Percentiles rank a stretch among this genome's conserved stretches.
Evolutionary conservation across 2,888 invertebrate genomes (phyloP).

Genomic region (Calameuta pallipes): DNA sequence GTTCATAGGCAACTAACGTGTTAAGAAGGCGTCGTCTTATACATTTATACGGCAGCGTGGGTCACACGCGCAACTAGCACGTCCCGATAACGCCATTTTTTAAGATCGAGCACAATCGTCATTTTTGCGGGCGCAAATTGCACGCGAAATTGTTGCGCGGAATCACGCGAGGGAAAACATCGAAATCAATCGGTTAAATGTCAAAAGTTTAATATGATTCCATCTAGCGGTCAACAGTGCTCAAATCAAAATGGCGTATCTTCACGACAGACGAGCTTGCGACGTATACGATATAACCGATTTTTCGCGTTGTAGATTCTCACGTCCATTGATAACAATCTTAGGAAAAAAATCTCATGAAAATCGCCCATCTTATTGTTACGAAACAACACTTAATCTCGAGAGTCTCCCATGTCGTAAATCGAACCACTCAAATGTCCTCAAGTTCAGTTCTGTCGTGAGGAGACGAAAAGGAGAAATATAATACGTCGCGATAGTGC

Average conservation of each 20-base stretch:
- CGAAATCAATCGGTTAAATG: background rate
- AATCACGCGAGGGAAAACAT: background rate
- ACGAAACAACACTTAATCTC: background rate
- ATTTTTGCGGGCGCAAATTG: background rate
- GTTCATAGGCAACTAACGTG: constrained; percentile 19
- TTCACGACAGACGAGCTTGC: background rate
- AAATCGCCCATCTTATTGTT: background rate
- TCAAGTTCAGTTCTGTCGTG: background rate
- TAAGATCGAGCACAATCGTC: background rate
- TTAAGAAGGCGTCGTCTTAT: background rate
- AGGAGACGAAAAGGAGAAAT: background rate
- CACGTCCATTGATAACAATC: background rate
- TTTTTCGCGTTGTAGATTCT: background rate
- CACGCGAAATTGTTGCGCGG: background rate
- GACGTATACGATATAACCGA: background rate
- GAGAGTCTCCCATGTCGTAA: background rate
- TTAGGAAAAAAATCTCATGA: background rate
- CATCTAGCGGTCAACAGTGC: background rate
- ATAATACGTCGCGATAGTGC: background rate
- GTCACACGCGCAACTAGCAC: background rate
- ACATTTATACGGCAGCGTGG: background rate
- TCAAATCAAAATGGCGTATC: background rate
- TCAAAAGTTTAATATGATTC: background rate
- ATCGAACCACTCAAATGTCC: background rate
- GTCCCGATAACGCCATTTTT: background rate